phyloP scores from a whole-genome alignment of 1,140 invertebrate genomes.

The Pachypeltis micranthus region DNA sequence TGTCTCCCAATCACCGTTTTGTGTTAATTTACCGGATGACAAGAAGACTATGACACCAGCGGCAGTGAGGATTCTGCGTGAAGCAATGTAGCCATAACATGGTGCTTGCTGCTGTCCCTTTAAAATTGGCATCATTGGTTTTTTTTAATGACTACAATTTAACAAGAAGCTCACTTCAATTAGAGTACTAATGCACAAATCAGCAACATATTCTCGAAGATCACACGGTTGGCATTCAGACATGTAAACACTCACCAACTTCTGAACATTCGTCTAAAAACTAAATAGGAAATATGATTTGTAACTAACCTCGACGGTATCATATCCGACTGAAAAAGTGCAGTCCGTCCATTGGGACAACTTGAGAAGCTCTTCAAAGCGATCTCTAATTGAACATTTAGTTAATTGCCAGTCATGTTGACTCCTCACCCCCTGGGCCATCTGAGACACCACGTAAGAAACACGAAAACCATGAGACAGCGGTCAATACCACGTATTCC shows the following conservation, averaged over 20 bases:
- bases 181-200: not conserved
- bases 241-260: not conserved
- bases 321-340: slow-evolving; percentile 22
- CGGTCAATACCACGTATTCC: too few species aligned
- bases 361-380: slow-evolving; percentile 22
- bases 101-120: not conserved
- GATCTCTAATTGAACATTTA: slow-evolving; percentile 77
- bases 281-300: too few species aligned
- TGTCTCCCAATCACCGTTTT: too few species aligned
- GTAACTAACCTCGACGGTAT: slow-evolving; percentile 20
- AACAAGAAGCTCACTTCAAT: not conserved
- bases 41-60: too few species aligned
- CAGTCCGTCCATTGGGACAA: slow-evolving; percentile 26
- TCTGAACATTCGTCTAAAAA: not conserved
- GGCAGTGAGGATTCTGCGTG: not conserved
- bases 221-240: not conserved
- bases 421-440: slow-evolving; percentile 5
- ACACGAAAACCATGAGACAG: too few species aligned
- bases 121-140: not conserved
- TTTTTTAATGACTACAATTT: not conserved
- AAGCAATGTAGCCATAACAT: not conserved
- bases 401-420: slow-evolving; percentile 44
- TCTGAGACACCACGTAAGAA: too few species aligned
- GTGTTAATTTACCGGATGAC: too few species aligned
- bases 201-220: not conserved